Percentiles rank a stretch among this genome's conserved stretches.
These are phyloP conservation scores for Leucophenga montana DNA, from an alignment of 2,888 invertebrate species.

Conservation along the genomic window DNA sequence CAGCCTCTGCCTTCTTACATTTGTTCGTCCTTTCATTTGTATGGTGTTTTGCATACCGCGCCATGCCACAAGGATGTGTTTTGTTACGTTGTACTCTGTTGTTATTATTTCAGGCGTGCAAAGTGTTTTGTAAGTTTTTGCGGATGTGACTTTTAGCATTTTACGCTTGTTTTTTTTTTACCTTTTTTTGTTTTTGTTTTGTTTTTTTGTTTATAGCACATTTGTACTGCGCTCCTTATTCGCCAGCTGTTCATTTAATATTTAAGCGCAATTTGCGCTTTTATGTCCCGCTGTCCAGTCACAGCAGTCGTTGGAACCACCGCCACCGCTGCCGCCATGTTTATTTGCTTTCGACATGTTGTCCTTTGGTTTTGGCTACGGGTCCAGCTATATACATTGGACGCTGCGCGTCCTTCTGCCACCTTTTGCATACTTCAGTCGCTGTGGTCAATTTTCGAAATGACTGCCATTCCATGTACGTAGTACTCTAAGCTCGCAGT, in stretches of 20 bases:
- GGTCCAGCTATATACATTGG: constrained; percentile 31
- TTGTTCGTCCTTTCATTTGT: constrained; percentile 9
- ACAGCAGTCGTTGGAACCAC: too few relatives aligned
- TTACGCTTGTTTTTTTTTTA: constrained; percentile 44
- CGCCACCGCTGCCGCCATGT: background rate
- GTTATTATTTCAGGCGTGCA: constrained; percentile 65
- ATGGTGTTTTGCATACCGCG: background rate
- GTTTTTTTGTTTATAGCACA: background rate
- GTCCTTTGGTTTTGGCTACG: constrained; percentile 35
- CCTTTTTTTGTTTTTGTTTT: constrained; percentile 7
- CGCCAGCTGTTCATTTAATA: constrained; percentile 63
- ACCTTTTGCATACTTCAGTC: constrained; percentile 36
- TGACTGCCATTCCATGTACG: constrained; percentile 58
- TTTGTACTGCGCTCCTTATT: constrained; percentile 19
- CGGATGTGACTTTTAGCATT: constrained; percentile 36
- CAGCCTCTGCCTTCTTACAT: background rate
- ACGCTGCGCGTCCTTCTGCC: background rate
- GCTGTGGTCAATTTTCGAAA: constrained; percentile 66
- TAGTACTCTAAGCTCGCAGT: constrained; percentile 9
- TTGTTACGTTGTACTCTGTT: constrained; percentile 46
- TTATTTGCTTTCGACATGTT: constrained; percentile 35
- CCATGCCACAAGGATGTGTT: too few relatives aligned
- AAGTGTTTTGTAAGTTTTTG: constrained; percentile 55
- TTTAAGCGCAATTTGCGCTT: constrained; percentile 64
- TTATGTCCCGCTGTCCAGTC: constrained; percentile 7